Evolutionary conservation across 2,888 invertebrate genomes (phyloP), one percentile per base, ranked within the genome.

Genomic region (Drosophila flavopinicola): DNA sequence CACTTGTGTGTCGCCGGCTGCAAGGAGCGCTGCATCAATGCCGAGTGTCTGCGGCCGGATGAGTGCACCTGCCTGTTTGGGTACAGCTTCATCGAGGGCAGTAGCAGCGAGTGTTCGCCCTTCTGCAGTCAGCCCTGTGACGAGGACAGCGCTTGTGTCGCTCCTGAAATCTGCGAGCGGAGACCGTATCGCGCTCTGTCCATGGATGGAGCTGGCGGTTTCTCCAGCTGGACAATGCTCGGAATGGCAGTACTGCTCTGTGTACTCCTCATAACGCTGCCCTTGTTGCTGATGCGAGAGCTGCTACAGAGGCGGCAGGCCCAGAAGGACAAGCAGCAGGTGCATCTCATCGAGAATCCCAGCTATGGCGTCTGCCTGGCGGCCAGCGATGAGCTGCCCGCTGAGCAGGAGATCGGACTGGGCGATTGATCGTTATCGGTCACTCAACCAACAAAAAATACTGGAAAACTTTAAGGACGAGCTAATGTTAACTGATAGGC

Each of bases 1-100:
- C 76, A 90, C 37, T 53, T 73, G 7, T 90, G 90, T 24, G 75
- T 71, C 6, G 66, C 90, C 0, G 61, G 78, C 17, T 90, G 90
- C 45, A 57, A 68, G n/a, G 61, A 85, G 11, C 77, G 69, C 3
- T 91, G 90, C 59, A 83, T 90, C 20, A 90, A 91, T 66, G 87
- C 90, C 30, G 84, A 92, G 35, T 94, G 94, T 78, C 91, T 92
- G 3, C 92, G 92, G 0, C 93, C 94, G 0, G 92, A 93, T 58
- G 90, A 92, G 0, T 93, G 93, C 64, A 87, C 89, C n/a, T 94
- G 94, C 67, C 69, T 90, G 9, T 72, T 80, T 1, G 92, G 92
- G 1, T 92, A 91, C 79, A 71, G 71, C 3, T 79, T 85, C 33
- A 15, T 90, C 0, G 13, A 66, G 4, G 80, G 64, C 54, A 91